Evolutionary conservation across 2,113 vertebrate genomes (phyloP).

Genomic region (Globicephala melas): DNA sequence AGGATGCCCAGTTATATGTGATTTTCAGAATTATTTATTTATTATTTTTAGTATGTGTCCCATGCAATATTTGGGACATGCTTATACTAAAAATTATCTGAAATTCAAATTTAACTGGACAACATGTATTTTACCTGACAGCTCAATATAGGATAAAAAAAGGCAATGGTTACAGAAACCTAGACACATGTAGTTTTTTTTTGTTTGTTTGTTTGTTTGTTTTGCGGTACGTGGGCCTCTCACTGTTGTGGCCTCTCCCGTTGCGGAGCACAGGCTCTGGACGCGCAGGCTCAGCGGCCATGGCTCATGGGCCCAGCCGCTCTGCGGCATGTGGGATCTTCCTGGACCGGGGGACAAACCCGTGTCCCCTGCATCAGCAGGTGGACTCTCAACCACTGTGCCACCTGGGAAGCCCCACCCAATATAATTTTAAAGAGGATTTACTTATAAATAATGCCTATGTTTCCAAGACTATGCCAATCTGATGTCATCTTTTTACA

Average conservation of each 20-base stretch:
- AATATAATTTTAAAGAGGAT: background rate
- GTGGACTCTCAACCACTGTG: no score
- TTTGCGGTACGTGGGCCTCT: no score
- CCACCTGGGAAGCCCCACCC: background rate
- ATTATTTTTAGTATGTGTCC: background rate
- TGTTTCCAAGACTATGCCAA: background rate
- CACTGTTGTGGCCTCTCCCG: no score
- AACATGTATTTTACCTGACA: background rate
- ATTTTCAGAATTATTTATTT: background rate
- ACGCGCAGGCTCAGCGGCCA: no score
- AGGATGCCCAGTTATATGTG: background rate
- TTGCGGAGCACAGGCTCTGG: no score
- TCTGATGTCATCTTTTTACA: rapidly evolving
- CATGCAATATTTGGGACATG: background rate
- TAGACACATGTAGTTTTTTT: background rate
- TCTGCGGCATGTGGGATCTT: no score
- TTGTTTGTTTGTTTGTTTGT: no score
- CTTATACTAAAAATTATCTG: background rate
- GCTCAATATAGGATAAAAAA: background rate
- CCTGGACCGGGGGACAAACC: no score
- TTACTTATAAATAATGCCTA: background rate
- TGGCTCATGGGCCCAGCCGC: no score
- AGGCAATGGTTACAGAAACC: background rate
- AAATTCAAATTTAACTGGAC: background rate
- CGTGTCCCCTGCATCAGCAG: no score